Evolutionary conservation across 1,140 invertebrate genomes (phyloP).

Genomic region (Caenorhabditis latens): DNA sequence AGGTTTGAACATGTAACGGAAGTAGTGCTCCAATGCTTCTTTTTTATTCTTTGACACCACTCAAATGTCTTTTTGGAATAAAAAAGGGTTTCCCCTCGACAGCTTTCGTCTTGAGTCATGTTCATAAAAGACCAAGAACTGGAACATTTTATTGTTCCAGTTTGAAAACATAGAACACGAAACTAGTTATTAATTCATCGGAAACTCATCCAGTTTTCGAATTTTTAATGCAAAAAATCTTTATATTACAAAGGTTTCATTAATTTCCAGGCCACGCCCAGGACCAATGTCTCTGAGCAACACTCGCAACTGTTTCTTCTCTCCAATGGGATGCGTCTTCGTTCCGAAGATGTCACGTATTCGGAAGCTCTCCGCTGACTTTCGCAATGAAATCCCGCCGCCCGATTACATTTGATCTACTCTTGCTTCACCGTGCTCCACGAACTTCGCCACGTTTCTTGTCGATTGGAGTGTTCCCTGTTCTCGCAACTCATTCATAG

Average conservation of each 20-base stretch:
- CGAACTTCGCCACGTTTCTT: constrained; percentile 29
- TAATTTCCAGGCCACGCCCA: constrained; percentile 29
- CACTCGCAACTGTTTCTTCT: constrained; percentile 59
- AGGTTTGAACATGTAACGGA: neutral
- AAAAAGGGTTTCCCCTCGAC: neutral
- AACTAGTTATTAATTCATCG: neutral
- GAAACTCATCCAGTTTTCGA: neutral
- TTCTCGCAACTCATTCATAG: constrained; percentile 18
- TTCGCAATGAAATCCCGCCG: constrained; percentile 51
- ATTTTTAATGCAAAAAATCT: too few relatives aligned
- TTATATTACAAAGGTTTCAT: too few relatives aligned
- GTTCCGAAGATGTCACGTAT: constrained; percentile 53
- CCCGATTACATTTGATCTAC: constrained; percentile 41
- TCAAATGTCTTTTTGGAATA: neutral
- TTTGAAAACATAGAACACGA: neutral
- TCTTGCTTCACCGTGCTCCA: constrained; percentile 23
- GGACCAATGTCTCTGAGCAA: constrained; percentile 48
- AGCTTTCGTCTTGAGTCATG: neutral
- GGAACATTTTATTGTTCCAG: neutral
- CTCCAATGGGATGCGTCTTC: constrained; percentile 58
- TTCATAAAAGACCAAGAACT: neutral
- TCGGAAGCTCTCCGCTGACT: constrained; percentile 26
- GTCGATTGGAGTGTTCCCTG: constrained; percentile 33
- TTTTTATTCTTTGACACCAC: neutral
- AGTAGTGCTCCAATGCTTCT: neutral